Evolutionary conservation across 2,113 vertebrate genomes (phyloP).

Genomic region (Craseonycteris thonglongyai): DNA sequence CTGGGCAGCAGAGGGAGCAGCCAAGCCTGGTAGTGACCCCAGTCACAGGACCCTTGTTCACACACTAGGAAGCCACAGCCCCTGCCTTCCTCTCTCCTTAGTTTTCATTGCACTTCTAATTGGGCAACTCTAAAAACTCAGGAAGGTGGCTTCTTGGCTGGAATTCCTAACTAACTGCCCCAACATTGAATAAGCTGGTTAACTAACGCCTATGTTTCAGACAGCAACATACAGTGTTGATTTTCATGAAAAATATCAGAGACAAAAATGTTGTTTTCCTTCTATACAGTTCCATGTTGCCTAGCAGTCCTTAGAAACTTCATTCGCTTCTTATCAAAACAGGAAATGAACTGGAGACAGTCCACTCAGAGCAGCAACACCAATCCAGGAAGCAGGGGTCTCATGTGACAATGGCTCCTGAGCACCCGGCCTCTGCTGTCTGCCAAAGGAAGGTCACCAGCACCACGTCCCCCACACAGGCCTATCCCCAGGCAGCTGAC

Average conservation of each 20-base stretch:
- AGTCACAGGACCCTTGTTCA: fast-evolving
- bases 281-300: fast-evolving
- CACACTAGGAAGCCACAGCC: fast-evolving
- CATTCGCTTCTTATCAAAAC: not conserved
- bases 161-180: not conserved
- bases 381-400: not conserved
- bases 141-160: not conserved
- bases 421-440: fast-evolving
- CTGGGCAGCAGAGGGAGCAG: fast-evolving
- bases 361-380: not conserved
- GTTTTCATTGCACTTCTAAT: not conserved
- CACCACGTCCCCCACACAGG: not conserved
- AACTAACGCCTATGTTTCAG: not conserved
- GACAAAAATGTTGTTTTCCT: not conserved
- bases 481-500: too few species aligned
- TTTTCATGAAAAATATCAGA: not conserved
- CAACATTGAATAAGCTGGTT: too few species aligned
- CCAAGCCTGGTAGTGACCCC: fast-evolving
- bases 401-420: fast-evolving
- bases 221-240: fast-evolving
- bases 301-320: not conserved
- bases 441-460: not conserved
- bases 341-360: not conserved
- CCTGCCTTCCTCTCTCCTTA: fast-evolving
- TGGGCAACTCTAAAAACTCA: not conserved